phyloP scores from a whole-genome alignment of 2,797 vertebrate genomes.

The Balearica regulorum region DNA sequence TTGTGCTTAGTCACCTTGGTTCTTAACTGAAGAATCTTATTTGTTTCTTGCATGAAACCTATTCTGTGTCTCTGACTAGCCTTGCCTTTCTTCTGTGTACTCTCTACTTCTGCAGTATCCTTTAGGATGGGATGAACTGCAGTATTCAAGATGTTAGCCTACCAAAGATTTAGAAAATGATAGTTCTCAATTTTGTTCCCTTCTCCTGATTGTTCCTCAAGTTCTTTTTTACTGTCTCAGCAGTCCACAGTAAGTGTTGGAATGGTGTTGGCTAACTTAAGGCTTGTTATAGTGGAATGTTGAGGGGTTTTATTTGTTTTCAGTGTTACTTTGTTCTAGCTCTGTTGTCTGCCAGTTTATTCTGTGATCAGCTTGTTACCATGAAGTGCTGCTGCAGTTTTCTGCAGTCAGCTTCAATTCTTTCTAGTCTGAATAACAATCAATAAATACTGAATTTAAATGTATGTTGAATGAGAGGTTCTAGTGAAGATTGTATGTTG shows the following conservation, averaged over 20 bases:
- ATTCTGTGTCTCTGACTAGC: no score
- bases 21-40: no score
- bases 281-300: neutral
- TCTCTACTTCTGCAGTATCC: no score
- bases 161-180: neutral
- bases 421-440: neutral
- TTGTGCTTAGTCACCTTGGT: no score
- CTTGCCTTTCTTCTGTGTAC: no score
- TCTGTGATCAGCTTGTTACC: neutral
- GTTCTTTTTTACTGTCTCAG: neutral
- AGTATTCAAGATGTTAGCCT: no score
- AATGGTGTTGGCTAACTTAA: neutral
- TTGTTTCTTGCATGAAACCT: no score
- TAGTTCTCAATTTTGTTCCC: neutral
- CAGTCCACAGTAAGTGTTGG: neutral
- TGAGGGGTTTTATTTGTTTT: neutral
- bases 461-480: neutral
- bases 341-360: neutral
- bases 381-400: neutral
- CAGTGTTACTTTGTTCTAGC: neutral
- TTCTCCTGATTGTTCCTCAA: neutral
- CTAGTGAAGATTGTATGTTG: neutral
- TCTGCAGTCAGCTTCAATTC: neutral
- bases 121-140: no score
- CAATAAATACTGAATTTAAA: neutral